Percentiles rank a stretch among this genome's conserved stretches.
Conservation (phyloP, 1,140 invertebrate genomes). For the Zeugodacus cucurbitae region DNA sequence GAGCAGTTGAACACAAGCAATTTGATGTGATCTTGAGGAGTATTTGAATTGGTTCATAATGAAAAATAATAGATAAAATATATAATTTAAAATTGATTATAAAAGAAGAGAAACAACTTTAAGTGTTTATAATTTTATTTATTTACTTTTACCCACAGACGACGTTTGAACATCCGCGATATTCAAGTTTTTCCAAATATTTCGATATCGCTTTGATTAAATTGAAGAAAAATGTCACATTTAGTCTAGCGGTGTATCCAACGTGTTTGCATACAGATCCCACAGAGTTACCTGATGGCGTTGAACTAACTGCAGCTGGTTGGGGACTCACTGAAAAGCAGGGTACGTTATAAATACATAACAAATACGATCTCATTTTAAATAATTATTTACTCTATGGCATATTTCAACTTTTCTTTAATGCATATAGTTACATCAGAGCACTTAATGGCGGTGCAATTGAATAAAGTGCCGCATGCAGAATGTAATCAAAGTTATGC, state of each 20-base stretch:
- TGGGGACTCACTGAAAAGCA: slow-evolving; percentile 53
- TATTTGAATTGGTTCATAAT: too few species aligned
- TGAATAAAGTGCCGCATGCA: slow-evolving; percentile 48
- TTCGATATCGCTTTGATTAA: slow-evolving; percentile 24
- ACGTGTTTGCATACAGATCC: slow-evolving; percentile 21
- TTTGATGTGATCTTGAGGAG: too few species aligned
- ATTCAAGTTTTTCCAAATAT: background rate
- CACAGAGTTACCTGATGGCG: background rate
- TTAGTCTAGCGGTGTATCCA: background rate
- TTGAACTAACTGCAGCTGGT: slow-evolving; percentile 51
- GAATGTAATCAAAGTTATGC: slow-evolving; percentile 44
- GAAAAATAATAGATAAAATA: too few species aligned
- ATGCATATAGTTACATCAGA: slow-evolving; percentile 48
- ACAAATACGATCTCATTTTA: background rate
- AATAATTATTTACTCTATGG: background rate
- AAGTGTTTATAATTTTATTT: background rate
- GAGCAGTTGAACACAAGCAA: too few species aligned
- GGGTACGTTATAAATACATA: slow-evolving; percentile 46
- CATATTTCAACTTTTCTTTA: too few species aligned
- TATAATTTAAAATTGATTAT: too few species aligned
- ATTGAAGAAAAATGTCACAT: background rate
- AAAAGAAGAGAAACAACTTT: too few species aligned
- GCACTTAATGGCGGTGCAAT: slow-evolving; percentile 50
- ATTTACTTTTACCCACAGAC: background rate
- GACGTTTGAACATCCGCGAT: background rate